Evolutionary conservation across 2,113 vertebrate genomes (phyloP).

Genomic region (Ibidorhyncha struthersii): DNA sequence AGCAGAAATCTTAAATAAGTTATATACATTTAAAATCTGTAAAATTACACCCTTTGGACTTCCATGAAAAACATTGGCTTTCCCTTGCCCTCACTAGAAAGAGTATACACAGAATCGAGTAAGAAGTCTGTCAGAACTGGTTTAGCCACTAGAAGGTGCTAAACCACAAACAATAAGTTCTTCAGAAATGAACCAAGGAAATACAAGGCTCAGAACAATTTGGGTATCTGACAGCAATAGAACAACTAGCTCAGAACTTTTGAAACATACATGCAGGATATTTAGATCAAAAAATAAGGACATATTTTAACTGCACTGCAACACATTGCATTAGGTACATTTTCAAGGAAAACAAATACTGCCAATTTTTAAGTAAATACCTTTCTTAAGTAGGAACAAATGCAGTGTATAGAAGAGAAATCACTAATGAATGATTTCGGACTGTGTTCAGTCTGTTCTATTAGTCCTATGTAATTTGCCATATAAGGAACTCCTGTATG

Average conservation of each 20-base stretch:
- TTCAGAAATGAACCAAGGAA: background rate
- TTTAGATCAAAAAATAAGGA: background rate
- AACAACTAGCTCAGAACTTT: background rate
- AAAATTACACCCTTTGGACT: background rate
- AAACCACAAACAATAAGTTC: background rate
- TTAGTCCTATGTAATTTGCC: background rate
- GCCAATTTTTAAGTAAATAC: background rate
- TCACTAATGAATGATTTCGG: background rate
- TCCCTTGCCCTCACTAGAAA: background rate
- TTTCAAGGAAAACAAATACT: background rate
- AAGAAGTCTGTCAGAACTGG: background rate
- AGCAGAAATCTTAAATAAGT: background rate
- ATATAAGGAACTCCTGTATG: background rate
- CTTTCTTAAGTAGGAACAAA: background rate
- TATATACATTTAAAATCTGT: background rate
- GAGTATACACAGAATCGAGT: background rate
- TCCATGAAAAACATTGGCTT: background rate
- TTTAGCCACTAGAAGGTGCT: conserved; percentile 58
- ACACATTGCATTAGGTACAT: background rate
- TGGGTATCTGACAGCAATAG: background rate
- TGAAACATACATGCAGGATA: background rate
- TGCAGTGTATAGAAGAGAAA: background rate
- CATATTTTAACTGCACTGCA: background rate
- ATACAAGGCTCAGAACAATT: background rate
- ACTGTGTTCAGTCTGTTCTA: background rate